These are phyloP conservation scores for Phoxinus phoxinus DNA, from an alignment of 2,113 vertebrate genomes.

Conservation along the genomic window DNA sequence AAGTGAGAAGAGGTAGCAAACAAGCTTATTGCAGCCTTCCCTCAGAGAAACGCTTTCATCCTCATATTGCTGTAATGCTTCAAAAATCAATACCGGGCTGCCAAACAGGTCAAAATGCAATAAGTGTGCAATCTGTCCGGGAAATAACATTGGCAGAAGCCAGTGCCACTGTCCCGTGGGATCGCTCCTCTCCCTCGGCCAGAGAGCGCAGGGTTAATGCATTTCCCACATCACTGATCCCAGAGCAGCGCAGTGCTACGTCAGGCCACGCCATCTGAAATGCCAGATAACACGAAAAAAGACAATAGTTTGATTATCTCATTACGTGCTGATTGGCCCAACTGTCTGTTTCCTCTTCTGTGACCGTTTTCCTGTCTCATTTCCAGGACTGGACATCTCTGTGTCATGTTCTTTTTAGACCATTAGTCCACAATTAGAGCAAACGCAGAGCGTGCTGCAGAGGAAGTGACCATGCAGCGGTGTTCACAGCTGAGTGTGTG, in stretches of 20 bases:
- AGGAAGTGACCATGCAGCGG: slow-evolving; percentile 10
- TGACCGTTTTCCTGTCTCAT: slow-evolving; percentile 57
- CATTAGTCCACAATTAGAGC: slow-evolving; percentile 51
- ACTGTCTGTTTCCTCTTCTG: slow-evolving; percentile 63
- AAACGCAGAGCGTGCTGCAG: neutral
- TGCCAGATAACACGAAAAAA: slow-evolving; percentile 49
- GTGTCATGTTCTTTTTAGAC: slow-evolving; percentile 25
- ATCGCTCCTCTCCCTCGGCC: slow-evolving; percentile 58
- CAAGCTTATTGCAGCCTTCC: slow-evolving; percentile 59
- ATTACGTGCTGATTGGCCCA: slow-evolving; percentile 69
- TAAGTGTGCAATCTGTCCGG: slow-evolving; percentile 73
- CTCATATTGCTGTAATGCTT: slow-evolving; percentile 66
- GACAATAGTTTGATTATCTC: slow-evolving; percentile 64
- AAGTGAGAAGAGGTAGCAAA: slow-evolving; percentile 61
- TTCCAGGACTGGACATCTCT: slow-evolving; percentile 65
- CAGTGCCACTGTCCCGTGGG: slow-evolving; percentile 66
- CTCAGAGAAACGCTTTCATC: slow-evolving; percentile 56
- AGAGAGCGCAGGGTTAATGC: slow-evolving; percentile 72
- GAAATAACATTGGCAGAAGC: slow-evolving; percentile 72
- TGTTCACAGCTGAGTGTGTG: slow-evolving; percentile 21
- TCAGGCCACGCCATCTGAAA: slow-evolving; percentile 55
- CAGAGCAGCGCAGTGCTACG: slow-evolving; percentile 33
- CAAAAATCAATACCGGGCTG: slow-evolving; percentile 74
- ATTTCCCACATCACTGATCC: slow-evolving; percentile 64
- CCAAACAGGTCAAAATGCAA: slow-evolving; percentile 75